These are phyloP conservation scores for Sylvia borin DNA, from an alignment of 2,797 vertebrate genomes.

Conservation along the genomic window DNA sequence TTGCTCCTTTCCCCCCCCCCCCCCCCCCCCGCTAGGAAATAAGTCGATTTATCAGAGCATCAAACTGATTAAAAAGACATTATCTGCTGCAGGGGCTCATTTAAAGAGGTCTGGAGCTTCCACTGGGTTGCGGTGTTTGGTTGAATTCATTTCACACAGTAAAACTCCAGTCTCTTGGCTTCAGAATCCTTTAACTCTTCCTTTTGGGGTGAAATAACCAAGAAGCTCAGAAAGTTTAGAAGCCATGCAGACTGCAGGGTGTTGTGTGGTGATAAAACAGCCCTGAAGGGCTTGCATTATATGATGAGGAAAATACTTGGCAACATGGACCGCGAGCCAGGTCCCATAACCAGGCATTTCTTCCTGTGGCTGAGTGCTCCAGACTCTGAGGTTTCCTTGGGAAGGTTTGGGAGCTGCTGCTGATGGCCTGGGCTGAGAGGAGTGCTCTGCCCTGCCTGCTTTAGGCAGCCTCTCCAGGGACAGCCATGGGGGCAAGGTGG, in stretches of 20 bases:
- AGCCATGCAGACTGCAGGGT: not conserved
- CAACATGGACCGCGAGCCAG: accelerated
- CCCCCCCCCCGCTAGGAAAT: not conserved
- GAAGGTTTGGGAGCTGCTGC: not conserved
- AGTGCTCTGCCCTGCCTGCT: not conserved
- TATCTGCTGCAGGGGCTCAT: constrained; percentile 11
- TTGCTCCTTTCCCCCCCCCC: not conserved
- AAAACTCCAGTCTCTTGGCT: not conserved
- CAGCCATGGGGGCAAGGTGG: not conserved
- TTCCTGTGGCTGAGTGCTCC: not conserved
- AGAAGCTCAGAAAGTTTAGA: not conserved
- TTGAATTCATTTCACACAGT: not conserved
- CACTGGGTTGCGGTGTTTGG: not conserved
- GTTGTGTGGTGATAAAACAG: not conserved
- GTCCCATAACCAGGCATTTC: not conserved
- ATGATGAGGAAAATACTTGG: not conserved
- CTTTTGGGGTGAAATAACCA: not conserved
- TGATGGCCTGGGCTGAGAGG: not conserved
- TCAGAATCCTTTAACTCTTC: not conserved
- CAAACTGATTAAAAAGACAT: constrained; percentile 43
- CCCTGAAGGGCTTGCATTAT: not conserved
- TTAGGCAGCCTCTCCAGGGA: not conserved
- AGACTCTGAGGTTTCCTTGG: not conserved
- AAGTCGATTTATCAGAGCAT: constrained; percentile 16
- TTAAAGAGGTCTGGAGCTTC: constrained; percentile 4